These are phyloP conservation scores for Metallyticus violacea DNA, from an alignment of 2,888 invertebrate species.

Conservation along the genomic window DNA sequence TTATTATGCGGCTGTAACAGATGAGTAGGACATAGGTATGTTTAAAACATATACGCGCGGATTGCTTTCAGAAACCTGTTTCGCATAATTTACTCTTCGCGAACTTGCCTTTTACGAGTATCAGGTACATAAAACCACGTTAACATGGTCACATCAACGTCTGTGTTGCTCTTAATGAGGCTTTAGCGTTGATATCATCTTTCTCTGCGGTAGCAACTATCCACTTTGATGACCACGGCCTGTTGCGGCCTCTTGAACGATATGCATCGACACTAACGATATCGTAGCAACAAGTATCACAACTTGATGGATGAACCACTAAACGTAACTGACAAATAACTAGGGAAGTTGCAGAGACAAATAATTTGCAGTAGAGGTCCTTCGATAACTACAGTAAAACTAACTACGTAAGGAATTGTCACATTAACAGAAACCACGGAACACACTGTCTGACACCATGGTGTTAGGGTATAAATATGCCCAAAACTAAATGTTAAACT, in stretches of 20 bases:
- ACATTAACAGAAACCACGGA: too few species aligned
- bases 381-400: too few species aligned
- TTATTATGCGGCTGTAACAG: not conserved
- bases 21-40: not conserved
- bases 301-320: too few species aligned
- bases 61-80: not conserved
- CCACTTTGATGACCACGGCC: not conserved
- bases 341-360: too few species aligned
- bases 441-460: too few species aligned
- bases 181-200: not conserved
- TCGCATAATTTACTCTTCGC: not conserved
- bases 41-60: not conserved
- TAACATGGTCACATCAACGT: not conserved
- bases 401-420: too few species aligned
- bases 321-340: too few species aligned
- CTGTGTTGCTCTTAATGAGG: not conserved
- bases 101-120: not conserved
- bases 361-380: too few species aligned
- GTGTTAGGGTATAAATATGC: too few species aligned
- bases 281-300: too few species aligned
- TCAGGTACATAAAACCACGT: not conserved
- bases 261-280: not conserved
- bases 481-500: too few species aligned
- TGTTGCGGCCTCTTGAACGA: too few species aligned
- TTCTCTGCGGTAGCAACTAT: not conserved